Base-by-base conservation (phyloP, 2,888 invertebrate genomes). In the Rhorus exstirpatorius region DNA sequence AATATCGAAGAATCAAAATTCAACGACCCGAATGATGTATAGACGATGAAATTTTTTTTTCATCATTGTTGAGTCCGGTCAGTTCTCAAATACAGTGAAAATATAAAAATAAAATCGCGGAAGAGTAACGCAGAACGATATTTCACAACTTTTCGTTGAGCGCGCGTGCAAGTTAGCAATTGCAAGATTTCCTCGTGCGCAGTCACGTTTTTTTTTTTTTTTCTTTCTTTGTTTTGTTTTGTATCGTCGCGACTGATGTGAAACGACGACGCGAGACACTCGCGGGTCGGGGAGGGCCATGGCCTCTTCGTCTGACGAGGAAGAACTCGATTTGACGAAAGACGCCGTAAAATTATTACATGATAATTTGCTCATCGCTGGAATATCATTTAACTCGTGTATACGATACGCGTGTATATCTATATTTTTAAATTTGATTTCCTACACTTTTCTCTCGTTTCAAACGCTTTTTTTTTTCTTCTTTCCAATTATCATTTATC, bases 171-270 rank as follows among this genome's bases (percentile, higher is more conserved):
- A 2, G 31, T 31, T 10, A 1, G n/a, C n/a, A n/a, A n/a, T n/a
- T n/a, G 6, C 41, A 10, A 41, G 41, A 41, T 41, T 41, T 2
- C 31, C 3, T 6, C 2, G 35, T 35, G 17, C 3, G 31, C 7
- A 63, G 12, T 21, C 3, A 4, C 46, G 3, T 60, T 60, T 68
- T 53, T 61, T n/a, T 24, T 24, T 21, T 41, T 71, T 44, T 31
- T 38, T 75, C 75, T 63, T 17, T 46, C 44, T n/a, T n/a, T n/a
- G n/a, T n/a, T n/a, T n/a, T n/a, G n/a, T n/a, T n/a, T n/a, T n/a
- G n/a, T n/a, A n/a, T 46, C 26, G 51, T 6, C n/a, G 61, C 44
- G 63, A 74, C 10, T 67, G 68, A 58, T 14, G 17, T 38, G 17
- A 12, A 26, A 7, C 17, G 10, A 61, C 58, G 21, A 38, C 19